These are phyloP conservation scores for Andrena flavipes DNA, from an alignment of 2,888 invertebrate genomes.

Conservation along the genomic window DNA sequence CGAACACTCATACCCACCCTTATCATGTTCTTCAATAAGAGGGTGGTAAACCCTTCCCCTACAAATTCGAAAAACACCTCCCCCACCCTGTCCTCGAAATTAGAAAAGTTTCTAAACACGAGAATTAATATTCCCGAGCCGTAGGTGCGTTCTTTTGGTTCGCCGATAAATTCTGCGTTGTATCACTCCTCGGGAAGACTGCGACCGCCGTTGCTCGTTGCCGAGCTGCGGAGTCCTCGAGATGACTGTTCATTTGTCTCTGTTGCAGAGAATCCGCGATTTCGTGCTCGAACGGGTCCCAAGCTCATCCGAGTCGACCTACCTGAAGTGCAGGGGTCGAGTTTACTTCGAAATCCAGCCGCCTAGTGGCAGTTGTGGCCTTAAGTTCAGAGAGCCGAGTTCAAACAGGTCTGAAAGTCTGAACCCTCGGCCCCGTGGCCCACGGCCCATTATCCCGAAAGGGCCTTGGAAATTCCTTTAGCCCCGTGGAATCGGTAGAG, in stretches of 20 bases:
- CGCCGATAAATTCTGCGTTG: too few relatives aligned
- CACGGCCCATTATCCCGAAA: slow-evolving; percentile 69
- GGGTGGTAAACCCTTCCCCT: not conserved
- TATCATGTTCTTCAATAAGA: not conserved
- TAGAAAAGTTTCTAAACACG: too few relatives aligned
- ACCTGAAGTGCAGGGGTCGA: slow-evolving; percentile 52
- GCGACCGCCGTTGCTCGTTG: too few relatives aligned
- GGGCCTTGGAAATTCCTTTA: slow-evolving; percentile 70
- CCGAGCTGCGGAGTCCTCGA: too few relatives aligned
- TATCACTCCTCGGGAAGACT: too few relatives aligned
- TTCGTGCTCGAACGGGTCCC: slow-evolving; percentile 6
- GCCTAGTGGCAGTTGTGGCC: slow-evolving; percentile 36
- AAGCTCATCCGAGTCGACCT: slow-evolving; percentile 31
- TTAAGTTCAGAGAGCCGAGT: slow-evolving; percentile 61
- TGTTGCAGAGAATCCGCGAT: not conserved
- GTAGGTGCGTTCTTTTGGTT: too few relatives aligned
- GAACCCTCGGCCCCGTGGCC: slow-evolving; percentile 62
- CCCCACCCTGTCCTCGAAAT: too few relatives aligned
- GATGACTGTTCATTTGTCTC: not conserved
- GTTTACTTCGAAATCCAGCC: slow-evolving; percentile 44
- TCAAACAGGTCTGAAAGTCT: slow-evolving; percentile 72
- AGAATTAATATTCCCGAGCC: too few relatives aligned
- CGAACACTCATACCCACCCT: not conserved
- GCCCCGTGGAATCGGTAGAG: slow-evolving; percentile 63
- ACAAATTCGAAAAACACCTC: too few relatives aligned